A percentile compares a stretch with the other conserved stretches of the same genome.
Evolutionary conservation across 2,888 invertebrate species (phyloP).

Genomic region (Ornithoptera alexandrae): DNA sequence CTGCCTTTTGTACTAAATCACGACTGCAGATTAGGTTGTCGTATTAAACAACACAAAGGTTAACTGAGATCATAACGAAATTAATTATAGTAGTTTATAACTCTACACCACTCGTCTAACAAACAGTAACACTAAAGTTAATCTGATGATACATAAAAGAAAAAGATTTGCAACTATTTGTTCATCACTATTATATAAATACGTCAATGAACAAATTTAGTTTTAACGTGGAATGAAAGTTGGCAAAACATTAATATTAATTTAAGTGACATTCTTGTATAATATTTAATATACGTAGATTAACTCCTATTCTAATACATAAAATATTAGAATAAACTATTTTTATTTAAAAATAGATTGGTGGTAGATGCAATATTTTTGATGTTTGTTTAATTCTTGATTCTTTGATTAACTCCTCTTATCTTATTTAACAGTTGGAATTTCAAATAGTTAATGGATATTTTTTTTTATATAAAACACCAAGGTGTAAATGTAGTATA

Average conservation of each 20-base stretch:
- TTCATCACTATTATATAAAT: neutral
- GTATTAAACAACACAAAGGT: constrained; percentile 33
- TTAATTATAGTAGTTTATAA: neutral
- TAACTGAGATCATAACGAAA: constrained; percentile 35
- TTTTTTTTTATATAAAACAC: too few species aligned
- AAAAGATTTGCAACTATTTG: neutral
- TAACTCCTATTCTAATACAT: too few species aligned
- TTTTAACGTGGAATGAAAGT: neutral
- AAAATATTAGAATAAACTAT: too few species aligned
- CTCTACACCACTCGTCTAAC: neutral
- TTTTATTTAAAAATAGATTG: too few species aligned
- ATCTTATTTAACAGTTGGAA: too few species aligned
- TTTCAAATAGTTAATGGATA: too few species aligned
- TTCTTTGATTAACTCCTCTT: too few species aligned
- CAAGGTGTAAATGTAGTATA: too few species aligned
- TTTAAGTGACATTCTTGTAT: neutral
- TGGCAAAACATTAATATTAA: neutral
- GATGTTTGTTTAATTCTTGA: too few species aligned
- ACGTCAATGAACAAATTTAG: neutral
- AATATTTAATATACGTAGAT: too few species aligned
- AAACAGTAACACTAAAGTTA: neutral
- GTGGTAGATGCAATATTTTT: too few species aligned
- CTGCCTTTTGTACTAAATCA: constrained; percentile 13
- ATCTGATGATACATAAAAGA: neutral
- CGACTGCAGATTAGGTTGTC: constrained; percentile 28